phyloP scores from a whole-genome alignment of 2,888 invertebrate species.

The Lasioglossum lativentre region DNA sequence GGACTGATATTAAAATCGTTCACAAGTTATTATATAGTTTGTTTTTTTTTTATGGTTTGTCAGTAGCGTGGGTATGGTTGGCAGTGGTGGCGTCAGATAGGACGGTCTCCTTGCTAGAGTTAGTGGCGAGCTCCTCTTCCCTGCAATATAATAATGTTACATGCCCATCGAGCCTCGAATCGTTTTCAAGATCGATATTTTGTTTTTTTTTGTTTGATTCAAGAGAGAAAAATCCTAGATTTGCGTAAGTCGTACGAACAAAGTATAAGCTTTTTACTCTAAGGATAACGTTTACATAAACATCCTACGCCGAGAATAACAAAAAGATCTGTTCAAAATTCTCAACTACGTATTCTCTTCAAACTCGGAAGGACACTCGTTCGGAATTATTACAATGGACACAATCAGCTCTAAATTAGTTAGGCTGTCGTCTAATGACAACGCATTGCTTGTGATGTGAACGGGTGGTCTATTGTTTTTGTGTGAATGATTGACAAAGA shows the following conservation, averaged over 20 bases:
- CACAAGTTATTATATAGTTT: conserved; percentile 43
- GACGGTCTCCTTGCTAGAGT: conserved; percentile 84
- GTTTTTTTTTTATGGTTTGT: conserved; percentile 76
- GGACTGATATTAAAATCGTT: conserved; percentile 58
- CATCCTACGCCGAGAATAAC: conserved; percentile 45
- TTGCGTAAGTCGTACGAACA: conserved; percentile 33
- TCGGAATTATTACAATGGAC: neutral
- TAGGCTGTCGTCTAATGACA: neutral
- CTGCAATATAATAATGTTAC: conserved; percentile 83
- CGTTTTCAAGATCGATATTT: conserved; percentile 38
- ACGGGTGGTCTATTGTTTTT: neutral
- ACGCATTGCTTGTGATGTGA: neutral
- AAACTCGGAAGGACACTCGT: conserved; percentile 9
- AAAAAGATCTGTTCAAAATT: conserved; percentile 21
- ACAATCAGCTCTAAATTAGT: neutral
- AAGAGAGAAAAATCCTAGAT: conserved; percentile 48
- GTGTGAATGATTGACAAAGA: neutral
- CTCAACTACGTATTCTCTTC: conserved; percentile 8
- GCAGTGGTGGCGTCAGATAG: conserved; percentile 83
- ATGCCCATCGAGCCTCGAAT: conserved; percentile 76
- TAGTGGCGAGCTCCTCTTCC: conserved; percentile 84
- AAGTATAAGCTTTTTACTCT: conserved; percentile 41
- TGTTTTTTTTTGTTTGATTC: conserved; percentile 23
- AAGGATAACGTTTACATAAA: conserved; percentile 39
- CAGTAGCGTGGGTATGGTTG: conserved; percentile 81